These are phyloP conservation scores for Drosophila lini DNA, from an alignment of 1,140 invertebrate species.

Conservation along the genomic window DNA sequence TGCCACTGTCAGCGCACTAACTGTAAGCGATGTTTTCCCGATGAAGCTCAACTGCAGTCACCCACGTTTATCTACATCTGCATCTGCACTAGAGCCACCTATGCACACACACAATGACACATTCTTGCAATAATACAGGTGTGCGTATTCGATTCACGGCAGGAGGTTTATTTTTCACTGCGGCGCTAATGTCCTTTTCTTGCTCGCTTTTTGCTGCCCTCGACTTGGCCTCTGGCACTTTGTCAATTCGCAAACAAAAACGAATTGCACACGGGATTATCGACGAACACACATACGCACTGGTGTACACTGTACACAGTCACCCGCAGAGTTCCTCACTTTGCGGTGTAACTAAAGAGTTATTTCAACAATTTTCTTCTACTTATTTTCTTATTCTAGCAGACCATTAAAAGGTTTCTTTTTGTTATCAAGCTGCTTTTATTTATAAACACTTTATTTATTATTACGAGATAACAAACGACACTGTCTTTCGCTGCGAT, in stretches of 20 bases:
- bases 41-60: constrained; percentile 56
- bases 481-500: neutral
- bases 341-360: neutral
- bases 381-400: neutral
- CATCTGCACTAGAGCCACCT: constrained; percentile 1
- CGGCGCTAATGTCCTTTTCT: constrained; percentile 73
- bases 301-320: constrained; percentile 5
- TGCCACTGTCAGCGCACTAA: constrained; percentile 62
- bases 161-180: constrained; percentile 55
- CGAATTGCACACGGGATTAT: constrained; percentile 61
- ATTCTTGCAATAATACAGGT: constrained; percentile 7
- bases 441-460: neutral
- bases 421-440: neutral
- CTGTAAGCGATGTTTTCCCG: constrained; percentile 69
- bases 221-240: constrained; percentile 69
- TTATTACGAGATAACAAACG: constrained; percentile 6
- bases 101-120: neutral
- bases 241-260: constrained; percentile 76
- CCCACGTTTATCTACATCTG: constrained; percentile 12
- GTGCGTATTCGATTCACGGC: constrained; percentile 5
- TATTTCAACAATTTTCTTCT: neutral
- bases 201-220: constrained; percentile 55
- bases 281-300: constrained; percentile 25
- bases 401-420: neutral
- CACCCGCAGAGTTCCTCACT: neutral